Evolutionary conservation across 1,140 invertebrate species (phyloP), one percentile per base, ranked within the genome.

Genomic region (Caenorhabditis briggsae): DNA sequence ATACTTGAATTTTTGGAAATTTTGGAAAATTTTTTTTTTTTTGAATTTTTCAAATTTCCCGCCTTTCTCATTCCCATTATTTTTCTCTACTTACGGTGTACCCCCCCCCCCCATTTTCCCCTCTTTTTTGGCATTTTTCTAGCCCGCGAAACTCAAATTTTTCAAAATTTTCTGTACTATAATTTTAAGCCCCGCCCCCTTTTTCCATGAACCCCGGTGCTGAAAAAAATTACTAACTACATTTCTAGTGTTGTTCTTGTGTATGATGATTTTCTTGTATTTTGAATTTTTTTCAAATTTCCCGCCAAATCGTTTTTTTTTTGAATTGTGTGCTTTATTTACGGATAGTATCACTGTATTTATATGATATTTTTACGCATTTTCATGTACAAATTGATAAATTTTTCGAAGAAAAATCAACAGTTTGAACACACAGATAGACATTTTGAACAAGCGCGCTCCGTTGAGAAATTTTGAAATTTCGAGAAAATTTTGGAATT

Each of bases 281-380:
- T 33, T 33, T 33, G 33, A 46, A 70, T 20, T 61, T 61, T 25
- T n/a, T 14, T 61, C 18, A 25, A 23, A 61, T 25, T 11, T 33
- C 20, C 14, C 9, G 25, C 18, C 18, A 58, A 58, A 14, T 58
- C 56, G n/a, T 14, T 14, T 58, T 18, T 5, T 53, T 58, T n/a
- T 58, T 20, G 3, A 18, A 43, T 74, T 78, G 12, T 78, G 70
- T 78, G 70, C 70, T 78, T 78, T 78, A 78, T 78, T 78, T 78
- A 78, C 70, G 70, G 70, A 78, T 78, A 78, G 43, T 78, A 46
- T 78, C 43, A 50, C 46, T 43, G 18, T 43, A 46, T n/a, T 33
- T 61, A 33, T 64, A 33, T 64, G 18, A 33, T 25, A 0, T 64
- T n/a, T n/a, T 20, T 59, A 9, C n/a, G 56, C 5, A 59, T 59